Conservation (phyloP, 2,888 invertebrate species). For the Drosophila kanekoi region DNA sequence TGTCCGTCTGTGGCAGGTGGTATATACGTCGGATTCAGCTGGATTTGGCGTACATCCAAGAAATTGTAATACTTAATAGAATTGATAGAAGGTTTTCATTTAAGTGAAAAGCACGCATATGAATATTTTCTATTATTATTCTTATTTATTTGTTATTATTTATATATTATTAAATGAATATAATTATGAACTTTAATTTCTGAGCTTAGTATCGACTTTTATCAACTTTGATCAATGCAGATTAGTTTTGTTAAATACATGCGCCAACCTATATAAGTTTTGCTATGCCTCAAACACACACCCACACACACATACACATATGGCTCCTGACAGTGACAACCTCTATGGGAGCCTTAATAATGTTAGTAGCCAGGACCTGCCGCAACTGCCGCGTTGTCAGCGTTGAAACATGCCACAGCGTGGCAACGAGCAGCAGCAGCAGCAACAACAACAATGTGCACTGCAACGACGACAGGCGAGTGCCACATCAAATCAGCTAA, state of each 20-base stretch:
- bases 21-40: too few species aligned
- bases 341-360: slow-evolving; percentile 9
- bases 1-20: too few species aligned
- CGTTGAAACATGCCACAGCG: slow-evolving; percentile 10
- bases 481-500: slow-evolving; percentile 46
- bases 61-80: too few species aligned
- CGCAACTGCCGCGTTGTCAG: slow-evolving; percentile 19
- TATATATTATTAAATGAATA: too few species aligned
- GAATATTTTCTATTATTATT: neutral
- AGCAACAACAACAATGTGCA: neutral
- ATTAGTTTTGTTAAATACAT: neutral
- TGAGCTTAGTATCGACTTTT: neutral
- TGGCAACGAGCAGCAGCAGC: slow-evolving; percentile 7
- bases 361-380: slow-evolving; percentile 8
- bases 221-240: neutral
- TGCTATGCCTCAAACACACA: slow-evolving; percentile 1
- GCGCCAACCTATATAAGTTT: neutral
- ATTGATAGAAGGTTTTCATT: too few species aligned
- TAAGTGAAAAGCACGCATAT: too few species aligned
- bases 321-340: neutral
- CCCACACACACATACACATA: neutral
- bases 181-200: neutral
- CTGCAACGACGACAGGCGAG: neutral
- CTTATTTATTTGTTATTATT: neutral
- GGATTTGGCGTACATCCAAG: too few species aligned